These are phyloP conservation scores for Ardeotis arabs DNA, from an alignment of 2,113 vertebrate genomes.

Conservation along the genomic window DNA sequence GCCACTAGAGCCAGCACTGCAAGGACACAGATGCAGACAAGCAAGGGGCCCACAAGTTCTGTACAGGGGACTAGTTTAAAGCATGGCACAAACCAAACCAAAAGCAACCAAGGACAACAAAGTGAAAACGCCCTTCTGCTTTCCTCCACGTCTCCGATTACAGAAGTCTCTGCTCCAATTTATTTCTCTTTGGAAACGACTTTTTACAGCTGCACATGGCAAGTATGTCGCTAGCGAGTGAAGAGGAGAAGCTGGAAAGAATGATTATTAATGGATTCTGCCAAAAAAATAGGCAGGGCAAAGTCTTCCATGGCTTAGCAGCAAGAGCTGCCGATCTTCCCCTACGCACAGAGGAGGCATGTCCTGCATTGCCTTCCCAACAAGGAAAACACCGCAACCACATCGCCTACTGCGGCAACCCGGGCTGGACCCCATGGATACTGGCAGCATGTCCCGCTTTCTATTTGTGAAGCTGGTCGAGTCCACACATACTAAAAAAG, in stretches of 20 bases:
- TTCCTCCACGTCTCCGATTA: constrained; percentile 20
- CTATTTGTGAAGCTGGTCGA: not conserved
- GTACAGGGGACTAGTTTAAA: not conserved
- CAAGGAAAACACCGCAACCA: not conserved
- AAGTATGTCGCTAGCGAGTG: constrained; percentile 16
- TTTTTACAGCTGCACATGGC: constrained; percentile 67
- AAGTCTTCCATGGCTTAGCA: not conserved
- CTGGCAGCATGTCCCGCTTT: not conserved
- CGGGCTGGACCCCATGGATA: fast-evolving
- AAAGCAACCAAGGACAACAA: constrained; percentile 26
- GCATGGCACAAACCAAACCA: not conserved
- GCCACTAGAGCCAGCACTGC: not conserved
- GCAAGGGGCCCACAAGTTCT: not conserved
- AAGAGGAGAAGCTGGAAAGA: constrained; percentile 50
- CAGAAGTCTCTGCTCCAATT: constrained; percentile 22
- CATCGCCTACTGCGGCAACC: not conserved
- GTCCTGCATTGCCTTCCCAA: not conserved
- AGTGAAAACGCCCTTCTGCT: constrained; percentile 29
- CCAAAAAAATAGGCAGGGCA: constrained; percentile 28
- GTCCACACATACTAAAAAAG: not conserved
- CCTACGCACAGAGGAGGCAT: not conserved
- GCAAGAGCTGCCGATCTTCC: not conserved
- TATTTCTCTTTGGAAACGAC: constrained; percentile 62
- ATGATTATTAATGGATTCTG: constrained; percentile 12
- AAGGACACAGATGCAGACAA: not conserved